Base-by-base conservation (phyloP, 64 coral and sea anemone genomes). In the Pachyseris speciosa region DNA sequence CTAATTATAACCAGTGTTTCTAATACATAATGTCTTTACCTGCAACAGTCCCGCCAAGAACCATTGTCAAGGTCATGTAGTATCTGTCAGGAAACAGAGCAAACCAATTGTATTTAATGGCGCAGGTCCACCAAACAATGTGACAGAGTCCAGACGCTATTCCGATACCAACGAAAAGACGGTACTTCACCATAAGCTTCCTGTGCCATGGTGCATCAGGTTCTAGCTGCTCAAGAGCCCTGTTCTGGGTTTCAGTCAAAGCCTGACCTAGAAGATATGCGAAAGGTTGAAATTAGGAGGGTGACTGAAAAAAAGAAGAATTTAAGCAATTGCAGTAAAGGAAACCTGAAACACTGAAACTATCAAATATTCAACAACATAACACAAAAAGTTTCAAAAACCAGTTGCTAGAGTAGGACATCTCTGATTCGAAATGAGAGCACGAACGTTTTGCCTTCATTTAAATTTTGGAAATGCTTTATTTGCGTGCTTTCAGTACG, bases 1-100 rank as follows among this genome's bases (percentile, higher is more conserved):
- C 4, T 19, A 29, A 65, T 15, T 9, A n/a, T n/a, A 64, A 24
- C 17, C 20, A 27, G 0, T 25, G 16, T 69, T 41, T 72, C 40
- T 38, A 13, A 2, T 37, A 39, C 6, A n/a, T 52, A 43, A 29
- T 16, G 64, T 39, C 17, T 34, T 45, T 75, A 96, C 94, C 94
- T 92, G 94, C 94, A 66, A 92, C 87, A 19, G 83, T 50, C 4
- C 84, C 87, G 16, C 94, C 94, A 69, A 96, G 75, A 57, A 96
- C 20, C 94, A 96, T 96, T 45, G 94, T 96, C 22, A 96, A 84
- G 3, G 89, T 74, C 77, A 96, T 74, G 42, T 67, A 96, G n/a
- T 92, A 96, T 51, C 78, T 88, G 12, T 96, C 94, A 74, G 65
- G 84, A 92, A 96, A 96, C 20, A 88, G 63, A 37, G 73, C 41